phyloP scores from a whole-genome alignment of 2,888 invertebrate genomes.

The Epistrophe grossulariae region DNA sequence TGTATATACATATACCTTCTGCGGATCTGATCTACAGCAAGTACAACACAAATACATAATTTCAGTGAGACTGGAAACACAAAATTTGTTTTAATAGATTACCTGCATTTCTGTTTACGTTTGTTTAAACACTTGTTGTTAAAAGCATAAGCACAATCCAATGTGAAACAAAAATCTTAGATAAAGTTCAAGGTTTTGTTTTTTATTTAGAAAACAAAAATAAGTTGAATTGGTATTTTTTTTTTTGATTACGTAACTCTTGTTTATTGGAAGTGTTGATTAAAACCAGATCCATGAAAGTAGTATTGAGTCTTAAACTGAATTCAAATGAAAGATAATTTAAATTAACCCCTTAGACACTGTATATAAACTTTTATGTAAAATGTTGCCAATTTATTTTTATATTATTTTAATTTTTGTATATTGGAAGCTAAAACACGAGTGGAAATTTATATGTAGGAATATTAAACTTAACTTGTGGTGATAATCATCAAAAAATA shows the following conservation, averaged over 20 bases:
- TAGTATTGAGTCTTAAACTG: not conserved
- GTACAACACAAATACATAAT: constrained; percentile 22
- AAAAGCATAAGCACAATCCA: not conserved
- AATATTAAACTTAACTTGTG: too few species aligned
- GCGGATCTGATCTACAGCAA: not conserved
- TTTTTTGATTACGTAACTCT: not conserved
- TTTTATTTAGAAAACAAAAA: not conserved
- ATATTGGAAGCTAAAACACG: too few species aligned
- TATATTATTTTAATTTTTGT: too few species aligned
- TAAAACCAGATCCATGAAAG: not conserved
- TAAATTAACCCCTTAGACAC: not conserved
- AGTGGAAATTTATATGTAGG: too few species aligned
- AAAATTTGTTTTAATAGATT: not conserved
- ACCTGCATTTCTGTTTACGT: not conserved
- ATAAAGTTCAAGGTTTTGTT: constrained; percentile 17
- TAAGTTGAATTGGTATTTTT: not conserved
- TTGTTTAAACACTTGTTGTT: not conserved
- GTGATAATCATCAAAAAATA: too few species aligned
- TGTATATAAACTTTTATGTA: not conserved
- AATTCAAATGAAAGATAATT: not conserved
- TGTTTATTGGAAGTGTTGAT: not conserved
- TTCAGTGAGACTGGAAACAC: not conserved
- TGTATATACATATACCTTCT: not conserved
- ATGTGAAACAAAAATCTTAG: not conserved
- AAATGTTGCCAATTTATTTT: too few species aligned